Conservation (phyloP, 2,888 invertebrate species). For the Margaritifera margaritifera region DNA sequence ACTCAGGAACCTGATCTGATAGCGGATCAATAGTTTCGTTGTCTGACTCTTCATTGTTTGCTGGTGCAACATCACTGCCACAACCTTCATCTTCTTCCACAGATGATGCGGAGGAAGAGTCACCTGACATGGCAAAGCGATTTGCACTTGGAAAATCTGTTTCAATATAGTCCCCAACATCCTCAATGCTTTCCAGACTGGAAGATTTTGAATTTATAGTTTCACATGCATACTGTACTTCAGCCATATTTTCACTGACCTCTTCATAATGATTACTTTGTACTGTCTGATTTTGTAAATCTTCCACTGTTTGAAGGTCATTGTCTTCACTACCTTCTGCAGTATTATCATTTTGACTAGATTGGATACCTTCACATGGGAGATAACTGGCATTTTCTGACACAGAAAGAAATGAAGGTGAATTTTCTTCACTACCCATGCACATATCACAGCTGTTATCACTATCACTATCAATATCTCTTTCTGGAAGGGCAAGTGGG, state of each 20-base stretch:
- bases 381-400: no score
- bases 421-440: no score
- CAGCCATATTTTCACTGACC: slow-evolving; percentile 3
- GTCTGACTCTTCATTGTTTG: slow-evolving; percentile 33
- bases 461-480: slow-evolving; percentile 39
- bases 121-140: slow-evolving; percentile 54
- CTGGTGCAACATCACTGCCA: slow-evolving; percentile 35
- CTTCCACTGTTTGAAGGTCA: not conserved
- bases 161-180: slow-evolving; percentile 69
- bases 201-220: slow-evolving; percentile 12
- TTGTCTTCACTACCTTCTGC: slow-evolving; percentile 5
- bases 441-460: no score
- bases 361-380: no score
- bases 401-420: no score
- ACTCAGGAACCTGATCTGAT: no score
- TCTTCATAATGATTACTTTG: slow-evolving; percentile 7
- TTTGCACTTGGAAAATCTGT: slow-evolving; percentile 61
- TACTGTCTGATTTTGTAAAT: not conserved
- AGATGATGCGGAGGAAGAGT: slow-evolving; percentile 46
- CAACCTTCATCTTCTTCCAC: slow-evolving; percentile 54
- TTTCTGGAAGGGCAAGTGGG: slow-evolving; percentile 44
- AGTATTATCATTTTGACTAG: not conserved
- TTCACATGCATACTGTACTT: slow-evolving; percentile 8
- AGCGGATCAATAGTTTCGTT: slow-evolving; percentile 39
- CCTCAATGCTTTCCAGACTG: slow-evolving; percentile 51